Evolutionary conservation across 2,113 vertebrate genomes (phyloP).

Genomic region (Haemorhous mexicanus): DNA sequence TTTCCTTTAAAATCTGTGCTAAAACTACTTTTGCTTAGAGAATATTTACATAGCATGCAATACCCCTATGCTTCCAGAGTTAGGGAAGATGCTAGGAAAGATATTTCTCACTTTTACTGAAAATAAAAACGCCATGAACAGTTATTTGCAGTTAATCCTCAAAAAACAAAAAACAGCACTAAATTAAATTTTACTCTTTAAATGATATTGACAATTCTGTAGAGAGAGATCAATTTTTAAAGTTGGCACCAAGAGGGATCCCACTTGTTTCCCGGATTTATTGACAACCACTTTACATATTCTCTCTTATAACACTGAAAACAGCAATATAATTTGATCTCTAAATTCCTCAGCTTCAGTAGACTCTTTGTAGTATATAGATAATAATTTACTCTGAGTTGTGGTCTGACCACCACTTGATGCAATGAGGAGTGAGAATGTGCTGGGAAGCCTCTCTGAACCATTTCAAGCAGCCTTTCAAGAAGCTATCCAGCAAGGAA

Average conservation of each 20-base stretch:
- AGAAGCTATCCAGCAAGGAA: conserved; percentile 73
- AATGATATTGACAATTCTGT: conserved; percentile 53
- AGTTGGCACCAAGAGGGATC: conserved; percentile 63
- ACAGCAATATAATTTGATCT: conserved; percentile 71
- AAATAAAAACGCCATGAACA: not conserved
- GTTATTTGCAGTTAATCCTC: not conserved
- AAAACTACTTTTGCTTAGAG: not conserved
- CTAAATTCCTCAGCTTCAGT: conserved; percentile 59
- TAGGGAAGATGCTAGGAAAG: not conserved
- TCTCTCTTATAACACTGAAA: conserved; percentile 69
- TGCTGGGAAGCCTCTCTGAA: conserved; percentile 41
- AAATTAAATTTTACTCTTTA: conserved; percentile 57
- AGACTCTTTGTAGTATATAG: conserved; percentile 53
- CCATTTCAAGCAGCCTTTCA: conserved; percentile 65
- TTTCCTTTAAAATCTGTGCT: not conserved
- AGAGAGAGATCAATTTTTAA: conserved; percentile 72
- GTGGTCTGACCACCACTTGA: conserved; percentile 50
- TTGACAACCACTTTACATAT: conserved; percentile 64
- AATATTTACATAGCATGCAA: not conserved
- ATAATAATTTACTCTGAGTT: conserved; percentile 75
- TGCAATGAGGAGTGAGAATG: conserved; percentile 33
- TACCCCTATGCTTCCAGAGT: not conserved
- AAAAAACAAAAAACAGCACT: conserved; percentile 12
- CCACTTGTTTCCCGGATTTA: conserved; percentile 70
- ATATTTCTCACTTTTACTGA: not conserved